Base-by-base conservation (phyloP, 2,113 vertebrate species). In the Elephas maximus region DNA sequence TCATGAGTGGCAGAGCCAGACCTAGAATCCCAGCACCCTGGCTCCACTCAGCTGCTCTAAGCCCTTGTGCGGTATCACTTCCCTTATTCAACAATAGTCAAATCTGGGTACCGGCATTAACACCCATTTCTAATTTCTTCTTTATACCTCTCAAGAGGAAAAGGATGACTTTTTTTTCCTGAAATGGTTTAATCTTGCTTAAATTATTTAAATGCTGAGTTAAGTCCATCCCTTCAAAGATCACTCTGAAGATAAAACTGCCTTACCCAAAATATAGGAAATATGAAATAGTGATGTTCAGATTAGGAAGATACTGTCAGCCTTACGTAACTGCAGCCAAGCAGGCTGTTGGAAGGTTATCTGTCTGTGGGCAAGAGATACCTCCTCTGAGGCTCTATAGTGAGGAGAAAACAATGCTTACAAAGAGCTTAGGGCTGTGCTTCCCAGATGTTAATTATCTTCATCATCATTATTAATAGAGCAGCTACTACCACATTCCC, bases 161-260 rank as follows among this genome's bases (percentile, higher is more conserved):
- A 90, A 60, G 2, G 37, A 60, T 37, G 53, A 44, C 18, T 37
- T 37, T 37, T 91, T 78, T 77, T 71, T 14, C 48, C 41, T 77
- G 48, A 51, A 93, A 77, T 60, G 20, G 51, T 44, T 76, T 78
- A 57, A 93, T 91, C 81, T 67, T 91, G 71, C n/a, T 91, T 80
- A 9, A 48, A 30, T 84, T 91, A 84, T 51, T 90, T 91, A 85
- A 96, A 88, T 85, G 78, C 67, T 85, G 44, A 26, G 5, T 57
- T 67, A 91, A 91, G 63, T 76, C 60, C 69, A 94, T 88, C 48
- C 79, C 69, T 94, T 82, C 90, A 91, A 76, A 90, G 86, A 91
- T 85, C 57, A 84, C 28, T 53, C 44, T 74, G 37, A 83, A 91
- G 92, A 94, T 69, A 91, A 65, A 92, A 57, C 30, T 57, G 83